Base-by-base conservation (phyloP, 2,113 vertebrate genomes). In the Ciconia maguari region DNA sequence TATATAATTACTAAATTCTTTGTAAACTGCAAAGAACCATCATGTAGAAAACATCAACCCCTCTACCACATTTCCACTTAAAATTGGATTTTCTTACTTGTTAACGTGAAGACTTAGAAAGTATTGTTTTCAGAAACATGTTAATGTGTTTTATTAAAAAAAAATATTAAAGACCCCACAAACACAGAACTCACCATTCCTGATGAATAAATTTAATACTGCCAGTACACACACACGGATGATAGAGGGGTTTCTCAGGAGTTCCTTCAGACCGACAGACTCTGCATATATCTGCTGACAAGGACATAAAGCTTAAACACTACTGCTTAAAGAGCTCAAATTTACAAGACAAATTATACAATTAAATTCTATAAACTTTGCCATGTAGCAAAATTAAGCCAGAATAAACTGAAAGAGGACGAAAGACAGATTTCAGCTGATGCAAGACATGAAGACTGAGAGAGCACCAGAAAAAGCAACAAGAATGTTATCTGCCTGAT, bases 121-220 rank as follows among this genome's bases (percentile, higher is more conserved):
- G 19, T 9, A 72, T 5, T n/a, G 20, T 7, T 84, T 87, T 72
- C 11, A 87, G 26, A 85, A 72, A 58, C 7, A 58, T 0, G 2
- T 18, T 49, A 22, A 44, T 18, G 11, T 54, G 7, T 62, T 85
- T 87, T 48, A 24, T 44, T 11, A 4, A 46, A 34, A 77, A 51
- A 48, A 13, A 9, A 44, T 4, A n/a, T 7, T 4, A 65, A 51
- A 42, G n/a, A 20, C 3, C 29, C 22, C 20, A 58, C 19, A 64
- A 41, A 32, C 30, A 62, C 6, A 71, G 65, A 91, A 98, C 99
- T 98, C 98, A 99, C 99, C 99, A 99, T 98, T 99, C 99, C 96
- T 99, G 99, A 98, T 99, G 99, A 94, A 99, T 99, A 94, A 99
- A 99, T 97, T 99, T 99, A 98, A 99, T 99, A 98, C 99, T 99